Conservation (phyloP, 2,888 invertebrate species). For the Scaptomyza cyrtandrae region DNA sequence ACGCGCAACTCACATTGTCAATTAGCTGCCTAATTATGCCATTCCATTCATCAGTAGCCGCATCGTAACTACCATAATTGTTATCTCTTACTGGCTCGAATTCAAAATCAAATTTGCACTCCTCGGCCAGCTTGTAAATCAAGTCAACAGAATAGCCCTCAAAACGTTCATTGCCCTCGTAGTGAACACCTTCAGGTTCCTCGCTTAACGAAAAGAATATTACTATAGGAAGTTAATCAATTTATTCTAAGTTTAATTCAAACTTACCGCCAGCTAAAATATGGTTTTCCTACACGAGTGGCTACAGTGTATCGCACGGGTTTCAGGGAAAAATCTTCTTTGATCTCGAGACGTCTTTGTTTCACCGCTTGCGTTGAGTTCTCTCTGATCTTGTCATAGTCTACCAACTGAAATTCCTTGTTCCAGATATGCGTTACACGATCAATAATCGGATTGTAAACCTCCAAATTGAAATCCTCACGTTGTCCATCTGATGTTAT, state of each 20-base stretch:
- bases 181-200: constrained; percentile 79
- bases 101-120: constrained; percentile 88
- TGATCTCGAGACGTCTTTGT: constrained; percentile 78
- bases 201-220: constrained; percentile 25
- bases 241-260: too few relatives aligned
- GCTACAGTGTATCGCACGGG: constrained; percentile 88
- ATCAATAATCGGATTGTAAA: constrained; percentile 82
- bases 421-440: constrained; percentile 84
- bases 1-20: constrained; percentile 87
- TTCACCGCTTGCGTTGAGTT: constrained; percentile 73
- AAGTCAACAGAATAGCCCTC: constrained; percentile 97
- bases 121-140: constrained; percentile 91
- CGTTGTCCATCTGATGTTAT: constrained; percentile 87
- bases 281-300: constrained; percentile 90
- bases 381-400: constrained; percentile 64
- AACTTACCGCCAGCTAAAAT: constrained; percentile 86
- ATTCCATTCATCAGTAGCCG: constrained; percentile 90
- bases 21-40: constrained; percentile 91
- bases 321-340: constrained; percentile 86
- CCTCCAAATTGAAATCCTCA: constrained; percentile 85
- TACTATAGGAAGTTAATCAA: too few relatives aligned
- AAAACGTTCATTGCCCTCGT: constrained; percentile 90
- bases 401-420: constrained; percentile 70
- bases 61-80: constrained; percentile 89
- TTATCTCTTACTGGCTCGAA: constrained; percentile 90